phyloP scores from a whole-genome alignment of 2,113 vertebrate species.

The Ancistrus triradiatus region DNA sequence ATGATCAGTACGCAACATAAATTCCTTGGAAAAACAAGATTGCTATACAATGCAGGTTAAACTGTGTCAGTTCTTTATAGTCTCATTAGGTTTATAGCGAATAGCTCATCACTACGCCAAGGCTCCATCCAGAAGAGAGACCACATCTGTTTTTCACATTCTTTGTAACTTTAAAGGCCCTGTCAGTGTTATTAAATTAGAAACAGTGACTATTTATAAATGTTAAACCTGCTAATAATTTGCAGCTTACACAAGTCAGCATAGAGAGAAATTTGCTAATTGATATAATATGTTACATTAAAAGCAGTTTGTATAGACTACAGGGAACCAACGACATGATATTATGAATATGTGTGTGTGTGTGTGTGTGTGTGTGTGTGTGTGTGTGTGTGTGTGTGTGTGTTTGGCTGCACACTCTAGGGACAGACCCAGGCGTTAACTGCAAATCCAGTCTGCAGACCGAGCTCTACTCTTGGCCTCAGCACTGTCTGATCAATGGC shows the following conservation, averaged over 20 bases:
- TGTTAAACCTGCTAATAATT: too few relatives aligned
- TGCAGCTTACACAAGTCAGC: too few relatives aligned
- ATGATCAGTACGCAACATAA: too few relatives aligned
- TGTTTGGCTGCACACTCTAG: constrained; percentile 22
- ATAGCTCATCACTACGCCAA: too few relatives aligned
- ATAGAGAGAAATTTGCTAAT: too few relatives aligned
- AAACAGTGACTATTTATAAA: constrained; percentile 63
- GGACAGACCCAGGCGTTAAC: constrained; percentile 65
- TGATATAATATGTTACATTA: too few relatives aligned
- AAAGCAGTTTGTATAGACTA: too few relatives aligned
- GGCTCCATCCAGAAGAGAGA: constrained; percentile 55
- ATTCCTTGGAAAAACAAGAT: too few relatives aligned
- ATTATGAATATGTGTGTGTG: constrained; percentile 49
- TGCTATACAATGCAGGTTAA: constrained; percentile 26
- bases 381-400: constrained; percentile 10
- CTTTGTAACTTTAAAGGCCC: constrained; percentile 46
- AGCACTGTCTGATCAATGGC: constrained; percentile 85
- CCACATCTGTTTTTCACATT: constrained; percentile 67
- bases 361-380: constrained; percentile 25
- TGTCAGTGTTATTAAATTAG: constrained; percentile 56
- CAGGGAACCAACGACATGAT: constrained; percentile 79
- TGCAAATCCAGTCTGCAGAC: constrained; percentile 84
- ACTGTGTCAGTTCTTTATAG: constrained; percentile 15
- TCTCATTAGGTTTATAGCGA: too few relatives aligned
- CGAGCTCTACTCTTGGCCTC: constrained; percentile 84